Percentiles rank a stretch among this genome's conserved stretches.
phyloP scores from a whole-genome alignment of 2,113 vertebrate genomes.

The Chaetura pelagica region DNA sequence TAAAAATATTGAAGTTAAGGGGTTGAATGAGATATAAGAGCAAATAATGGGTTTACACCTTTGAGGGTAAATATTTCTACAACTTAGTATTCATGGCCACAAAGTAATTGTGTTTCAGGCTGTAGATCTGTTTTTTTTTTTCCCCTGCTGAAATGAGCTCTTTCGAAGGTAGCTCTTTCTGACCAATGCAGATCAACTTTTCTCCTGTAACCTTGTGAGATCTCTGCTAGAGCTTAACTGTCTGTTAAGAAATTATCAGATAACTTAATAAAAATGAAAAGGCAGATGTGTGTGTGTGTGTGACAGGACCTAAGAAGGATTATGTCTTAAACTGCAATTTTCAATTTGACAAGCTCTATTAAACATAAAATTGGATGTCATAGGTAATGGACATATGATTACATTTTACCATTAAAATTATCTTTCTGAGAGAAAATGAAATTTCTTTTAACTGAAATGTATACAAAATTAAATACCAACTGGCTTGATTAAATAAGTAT shows the following conservation, averaged over 20 bases:
- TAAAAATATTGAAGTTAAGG: not conserved
- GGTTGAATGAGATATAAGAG: not conserved
- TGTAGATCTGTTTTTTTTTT: not conserved
- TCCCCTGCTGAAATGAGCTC: not conserved
- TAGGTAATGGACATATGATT: constrained; percentile 18
- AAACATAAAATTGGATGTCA: constrained; percentile 40
- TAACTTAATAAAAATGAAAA: constrained; percentile 51
- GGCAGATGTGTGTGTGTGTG: constrained; percentile 10
- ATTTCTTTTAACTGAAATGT: constrained; percentile 32
- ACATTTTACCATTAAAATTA: constrained; percentile 38
- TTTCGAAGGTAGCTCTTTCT: not conserved
- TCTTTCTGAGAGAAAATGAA: constrained; percentile 36
- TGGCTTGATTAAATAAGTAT: constrained; percentile 13
- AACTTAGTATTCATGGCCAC: not conserved
- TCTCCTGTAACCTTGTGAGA: not conserved
- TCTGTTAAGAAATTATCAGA: constrained; percentile 26
- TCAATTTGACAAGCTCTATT: constrained; percentile 57
- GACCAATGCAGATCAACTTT: not conserved
- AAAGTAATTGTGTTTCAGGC: not conserved
- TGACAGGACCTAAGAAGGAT: constrained; percentile 35
- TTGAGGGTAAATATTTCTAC: not conserved
- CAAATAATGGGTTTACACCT: not conserved
- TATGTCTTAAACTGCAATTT: constrained; percentile 54
- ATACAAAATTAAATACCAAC: constrained; percentile 34
- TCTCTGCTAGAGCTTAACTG: not conserved